Evolutionary conservation across 1,140 invertebrate genomes (phyloP).

Genomic region (Theocolax elegans): DNA sequence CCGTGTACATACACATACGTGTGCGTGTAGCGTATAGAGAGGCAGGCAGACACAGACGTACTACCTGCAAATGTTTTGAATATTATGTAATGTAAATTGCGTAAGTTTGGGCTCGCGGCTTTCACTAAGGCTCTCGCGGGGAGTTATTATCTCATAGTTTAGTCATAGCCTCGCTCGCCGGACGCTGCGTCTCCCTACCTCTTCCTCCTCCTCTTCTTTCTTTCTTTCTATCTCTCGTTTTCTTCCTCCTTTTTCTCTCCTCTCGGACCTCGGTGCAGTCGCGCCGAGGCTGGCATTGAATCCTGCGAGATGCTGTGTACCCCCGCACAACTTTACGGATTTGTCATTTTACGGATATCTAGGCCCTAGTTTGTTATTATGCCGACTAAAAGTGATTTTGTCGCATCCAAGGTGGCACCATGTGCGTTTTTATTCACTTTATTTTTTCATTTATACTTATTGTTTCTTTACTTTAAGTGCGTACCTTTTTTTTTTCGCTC

Average conservation of each 20-base stretch:
- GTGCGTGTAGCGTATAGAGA: no score
- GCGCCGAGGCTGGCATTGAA: no score
- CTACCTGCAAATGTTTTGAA: conserved; percentile 44
- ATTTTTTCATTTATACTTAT: no score
- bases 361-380: conserved; percentile 10
- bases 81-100: conserved; percentile 44
- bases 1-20: not conserved
- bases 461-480: not conserved
- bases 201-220: not conserved
- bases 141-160: conserved; percentile 42
- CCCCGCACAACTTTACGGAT: no score
- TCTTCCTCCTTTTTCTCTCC: not conserved
- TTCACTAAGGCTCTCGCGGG: conserved; percentile 31
- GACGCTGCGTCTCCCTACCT: no score
- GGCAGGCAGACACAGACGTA: no score
- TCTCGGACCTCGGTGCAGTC: not conserved
- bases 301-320: no score
- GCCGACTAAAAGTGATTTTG: conserved; percentile 35
- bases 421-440: conserved; percentile 46
- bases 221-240: not conserved
- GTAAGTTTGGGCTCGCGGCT: conserved; percentile 30
- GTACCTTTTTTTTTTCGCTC: no score
- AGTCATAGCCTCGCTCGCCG: conserved; percentile 32
- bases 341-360: no score
- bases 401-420: conserved; percentile 36